These are phyloP conservation scores for Cynodonichthys magdalenae DNA, from an alignment of 2,797 vertebrate genomes.

Conservation along the genomic window DNA sequence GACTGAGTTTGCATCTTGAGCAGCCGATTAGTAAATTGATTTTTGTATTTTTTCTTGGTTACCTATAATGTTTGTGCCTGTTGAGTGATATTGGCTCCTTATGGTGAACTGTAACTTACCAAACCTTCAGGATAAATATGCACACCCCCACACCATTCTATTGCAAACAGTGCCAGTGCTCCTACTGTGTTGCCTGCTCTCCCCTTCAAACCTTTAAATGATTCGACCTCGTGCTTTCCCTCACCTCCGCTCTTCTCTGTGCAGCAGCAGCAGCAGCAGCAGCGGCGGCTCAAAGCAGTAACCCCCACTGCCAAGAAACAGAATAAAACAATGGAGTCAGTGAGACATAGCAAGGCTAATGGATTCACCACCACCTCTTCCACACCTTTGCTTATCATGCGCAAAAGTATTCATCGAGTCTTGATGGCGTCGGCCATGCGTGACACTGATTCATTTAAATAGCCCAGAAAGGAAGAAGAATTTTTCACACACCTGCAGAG, in stretches of 20 bases:
- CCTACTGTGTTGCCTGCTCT: constrained; percentile 13
- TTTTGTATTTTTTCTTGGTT: no score
- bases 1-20: no score
- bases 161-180: constrained; percentile 16
- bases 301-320: constrained; percentile 55
- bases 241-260: constrained; percentile 43
- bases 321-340: constrained; percentile 78
- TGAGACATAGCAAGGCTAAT: constrained; percentile 77
- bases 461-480: constrained; percentile 34
- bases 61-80: no score
- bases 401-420: constrained; percentile 75
- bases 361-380: constrained; percentile 68
- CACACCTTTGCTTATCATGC: constrained; percentile 72
- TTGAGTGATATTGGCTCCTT: no score
- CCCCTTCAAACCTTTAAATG: constrained; percentile 36
- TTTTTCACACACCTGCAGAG: constrained; percentile 69
- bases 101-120: constrained; percentile 2
- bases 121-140: constrained; percentile 6
- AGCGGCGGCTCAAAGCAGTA: constrained; percentile 44
- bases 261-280: not conserved
- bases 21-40: no score
- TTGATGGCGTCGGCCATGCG: constrained; percentile 68
- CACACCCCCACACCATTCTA: constrained; percentile 6
- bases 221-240: constrained; percentile 36
- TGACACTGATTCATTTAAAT: constrained; percentile 77